Evolutionary conservation across 2,113 vertebrate species (phyloP).

Genomic region (Lontra canadensis): DNA sequence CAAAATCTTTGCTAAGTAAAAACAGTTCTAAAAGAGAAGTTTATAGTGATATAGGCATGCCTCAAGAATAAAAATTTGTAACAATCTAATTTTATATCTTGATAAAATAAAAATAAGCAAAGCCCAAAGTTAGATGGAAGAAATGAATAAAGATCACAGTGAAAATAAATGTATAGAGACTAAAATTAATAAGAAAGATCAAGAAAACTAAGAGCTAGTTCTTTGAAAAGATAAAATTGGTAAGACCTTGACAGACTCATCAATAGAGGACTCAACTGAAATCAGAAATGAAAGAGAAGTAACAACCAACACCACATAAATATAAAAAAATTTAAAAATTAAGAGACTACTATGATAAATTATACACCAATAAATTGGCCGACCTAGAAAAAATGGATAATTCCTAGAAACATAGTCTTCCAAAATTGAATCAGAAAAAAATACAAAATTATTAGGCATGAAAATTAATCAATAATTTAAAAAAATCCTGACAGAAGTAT

Average conservation of each 20-base stretch:
- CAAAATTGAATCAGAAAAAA: not conserved
- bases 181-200: not conserved
- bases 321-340: not conserved
- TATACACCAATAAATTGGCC: not conserved
- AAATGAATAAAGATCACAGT: not conserved
- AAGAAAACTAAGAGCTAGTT: not conserved
- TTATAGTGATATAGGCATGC: not conserved
- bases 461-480: not conserved
- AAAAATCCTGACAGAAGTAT: not conserved
- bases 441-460: not conserved
- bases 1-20: not conserved
- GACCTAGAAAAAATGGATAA: not conserved
- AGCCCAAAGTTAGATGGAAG: not conserved
- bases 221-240: not conserved
- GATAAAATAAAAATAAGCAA: not conserved
- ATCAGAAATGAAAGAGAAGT: not conserved
- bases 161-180: not conserved
- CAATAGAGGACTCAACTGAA: not conserved
- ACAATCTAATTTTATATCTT: not conserved
- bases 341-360: not conserved
- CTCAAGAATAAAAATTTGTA: not conserved
- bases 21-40: not conserved
- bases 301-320: not conserved
- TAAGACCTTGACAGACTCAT: not conserved
- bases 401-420: not conserved